Evolutionary conservation across 2,888 invertebrate genomes (phyloP).

Genomic region (Epinotia brunnichana): DNA sequence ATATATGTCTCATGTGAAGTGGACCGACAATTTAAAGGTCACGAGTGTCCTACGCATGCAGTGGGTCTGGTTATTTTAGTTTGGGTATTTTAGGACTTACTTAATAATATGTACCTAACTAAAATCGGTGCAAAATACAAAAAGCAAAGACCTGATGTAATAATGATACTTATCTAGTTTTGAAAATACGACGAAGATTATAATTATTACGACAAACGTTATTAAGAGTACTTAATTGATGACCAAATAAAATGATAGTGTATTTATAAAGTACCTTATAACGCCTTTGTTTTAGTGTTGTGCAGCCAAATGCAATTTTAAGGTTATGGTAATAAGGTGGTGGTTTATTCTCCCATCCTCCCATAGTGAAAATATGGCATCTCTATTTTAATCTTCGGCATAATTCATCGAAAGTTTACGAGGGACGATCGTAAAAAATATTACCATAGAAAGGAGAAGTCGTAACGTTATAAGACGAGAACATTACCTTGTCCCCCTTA

Average conservation of each 20-base stretch:
- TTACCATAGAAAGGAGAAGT: conserved; percentile 69
- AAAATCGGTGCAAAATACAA: background rate
- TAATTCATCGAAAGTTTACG: conserved; percentile 55
- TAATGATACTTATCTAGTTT: too few species aligned
- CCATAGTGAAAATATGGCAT: conserved; percentile 44
- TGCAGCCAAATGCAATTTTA: background rate
- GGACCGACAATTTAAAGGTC: background rate
- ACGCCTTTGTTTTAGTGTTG: conserved; percentile 2
- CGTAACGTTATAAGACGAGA: conserved; percentile 64
- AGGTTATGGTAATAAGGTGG: background rate
- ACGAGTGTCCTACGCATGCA: background rate
- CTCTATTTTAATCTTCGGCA: conserved; percentile 55
- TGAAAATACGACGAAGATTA: background rate
- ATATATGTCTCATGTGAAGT: background rate
- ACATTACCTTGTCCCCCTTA: conserved; percentile 55
- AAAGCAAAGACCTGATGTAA: background rate
- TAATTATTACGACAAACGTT: conserved; percentile 19
- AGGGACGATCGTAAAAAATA: conserved; percentile 65
- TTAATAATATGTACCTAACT: background rate
- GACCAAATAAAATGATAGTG: conserved; percentile 9
- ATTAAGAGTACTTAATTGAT: background rate
- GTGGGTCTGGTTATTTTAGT: background rate
- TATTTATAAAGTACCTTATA: background rate
- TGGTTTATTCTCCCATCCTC: conserved; percentile 8
- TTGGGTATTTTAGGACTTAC: background rate